Conservation (phyloP, 2,888 invertebrate genomes). For the Acanthoscelides obtectus region DNA sequence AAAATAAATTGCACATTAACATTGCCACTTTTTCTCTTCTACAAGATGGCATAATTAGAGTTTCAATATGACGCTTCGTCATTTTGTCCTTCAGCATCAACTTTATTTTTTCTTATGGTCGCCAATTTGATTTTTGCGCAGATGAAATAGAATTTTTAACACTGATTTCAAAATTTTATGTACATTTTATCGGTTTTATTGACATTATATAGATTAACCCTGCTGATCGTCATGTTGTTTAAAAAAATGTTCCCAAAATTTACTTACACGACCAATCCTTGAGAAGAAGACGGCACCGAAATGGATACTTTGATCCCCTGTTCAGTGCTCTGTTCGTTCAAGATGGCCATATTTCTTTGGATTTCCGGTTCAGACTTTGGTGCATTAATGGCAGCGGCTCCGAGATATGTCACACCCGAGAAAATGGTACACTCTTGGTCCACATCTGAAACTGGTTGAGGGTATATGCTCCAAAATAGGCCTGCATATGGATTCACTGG, state of each 20-base stretch:
- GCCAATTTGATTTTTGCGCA: too few species aligned
- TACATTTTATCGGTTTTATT: too few species aligned
- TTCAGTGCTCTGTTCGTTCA: conserved; percentile 72
- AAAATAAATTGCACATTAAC: too few species aligned
- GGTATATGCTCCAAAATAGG: not conserved
- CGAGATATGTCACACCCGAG: conserved; percentile 89
- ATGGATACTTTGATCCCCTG: conserved; percentile 84
- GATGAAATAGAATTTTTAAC: too few species aligned
- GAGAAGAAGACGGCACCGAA: conserved; percentile 87
- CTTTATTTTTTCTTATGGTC: too few species aligned
- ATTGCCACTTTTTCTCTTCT: too few species aligned
- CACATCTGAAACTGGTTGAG: conserved; percentile 64
- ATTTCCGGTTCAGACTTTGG: conserved; percentile 92
- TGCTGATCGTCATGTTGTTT: too few species aligned
- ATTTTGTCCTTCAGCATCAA: too few species aligned
- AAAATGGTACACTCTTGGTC: conserved; percentile 89
- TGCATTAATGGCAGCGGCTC: conserved; percentile 85
- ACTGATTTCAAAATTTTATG: too few species aligned
- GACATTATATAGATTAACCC: not conserved
- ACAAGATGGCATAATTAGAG: too few species aligned
- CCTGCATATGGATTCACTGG: not conserved
- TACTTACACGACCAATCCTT: conserved; percentile 89
- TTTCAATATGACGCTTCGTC: too few species aligned
- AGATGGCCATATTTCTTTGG: conserved; percentile 85
- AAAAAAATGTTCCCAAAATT: too few species aligned